Evolutionary conservation across 2,113 vertebrate genomes (phyloP).

Genomic region (Petrocephalus zakoni): DNA sequence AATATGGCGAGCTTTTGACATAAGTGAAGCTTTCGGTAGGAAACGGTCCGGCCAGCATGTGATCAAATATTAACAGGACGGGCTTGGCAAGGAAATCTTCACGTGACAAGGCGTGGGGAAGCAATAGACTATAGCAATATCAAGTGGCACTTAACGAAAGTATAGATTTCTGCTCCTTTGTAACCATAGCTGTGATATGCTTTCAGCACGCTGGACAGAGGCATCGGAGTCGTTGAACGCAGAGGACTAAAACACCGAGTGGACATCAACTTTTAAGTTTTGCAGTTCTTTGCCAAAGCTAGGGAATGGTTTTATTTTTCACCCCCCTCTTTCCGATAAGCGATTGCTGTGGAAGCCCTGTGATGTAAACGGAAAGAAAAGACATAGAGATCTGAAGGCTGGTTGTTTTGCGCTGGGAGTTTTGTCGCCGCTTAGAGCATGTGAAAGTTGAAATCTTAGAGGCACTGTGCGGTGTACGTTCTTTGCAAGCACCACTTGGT

Average conservation of each 20-base stretch:
- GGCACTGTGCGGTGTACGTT: conserved; percentile 67
- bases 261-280: conserved; percentile 65
- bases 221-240: conserved; percentile 60
- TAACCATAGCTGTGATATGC: conserved; percentile 62
- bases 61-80: conserved; percentile 82
- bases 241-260: conserved; percentile 64
- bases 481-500: conserved; percentile 70
- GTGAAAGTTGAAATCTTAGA: conserved; percentile 81
- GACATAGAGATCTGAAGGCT: conserved; percentile 39
- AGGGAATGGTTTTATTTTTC: conserved; percentile 49
- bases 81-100: conserved; percentile 72
- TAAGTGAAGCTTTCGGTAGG: conserved; percentile 53
- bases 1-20: conserved; percentile 54
- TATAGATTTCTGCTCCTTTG: conserved; percentile 59
- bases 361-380: conserved; percentile 45
- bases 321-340: conserved; percentile 61
- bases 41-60: conserved; percentile 78
- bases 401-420: conserved; percentile 49
- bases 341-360: conserved; percentile 42
- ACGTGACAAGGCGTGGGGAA: conserved; percentile 82
- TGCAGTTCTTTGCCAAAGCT: conserved; percentile 62
- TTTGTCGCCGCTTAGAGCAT: conserved; percentile 60
- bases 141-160: conserved; percentile 76
- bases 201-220: conserved; percentile 95
- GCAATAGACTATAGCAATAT: conserved; percentile 69